Base-by-base conservation (phyloP, 1,140 invertebrate species). In the Drosophila repleta region DNA sequence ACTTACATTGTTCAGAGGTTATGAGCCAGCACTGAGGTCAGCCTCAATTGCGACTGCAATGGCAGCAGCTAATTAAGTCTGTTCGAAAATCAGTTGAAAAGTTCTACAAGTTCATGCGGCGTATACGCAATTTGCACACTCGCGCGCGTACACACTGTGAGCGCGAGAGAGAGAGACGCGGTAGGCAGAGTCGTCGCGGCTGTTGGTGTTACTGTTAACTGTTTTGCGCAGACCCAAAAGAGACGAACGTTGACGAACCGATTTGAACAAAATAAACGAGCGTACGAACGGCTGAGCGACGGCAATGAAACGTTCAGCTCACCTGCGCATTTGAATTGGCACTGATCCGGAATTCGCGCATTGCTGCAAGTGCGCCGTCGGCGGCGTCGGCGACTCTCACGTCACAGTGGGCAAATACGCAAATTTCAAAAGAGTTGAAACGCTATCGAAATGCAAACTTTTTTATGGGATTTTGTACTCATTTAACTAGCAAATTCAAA, bases 251-350 rank as follows among this genome's bases (percentile, higher is more conserved):
- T 45, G 49, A 61, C 46, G 43, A 49, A 45, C 51, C 20, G 53
- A 43, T 32, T 48, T 35, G 35, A 20, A n/a, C n/a, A n/a, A n/a
- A 48, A 48, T 15, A 6, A 11, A 21, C 3, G 21, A 41, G 11
- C 39, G 39, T 53, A 56, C 41, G 49, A 53, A 68, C 29, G 37
- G 39, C 8, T 41, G 43, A 29, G 39, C 62, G 56, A 66, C 58
- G 45, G 45, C 53, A 69, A 56, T 45, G 49, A 35, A 51, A 84
- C 69, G 84, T 84, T 80, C 80, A 67, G 79, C 76, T 88, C 84
- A 80, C 76, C 77, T 89, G 84, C 58, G 76, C 84, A 75, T 80
- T 77, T 89, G 71, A 74, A 77, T 88, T 89, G 66, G 74, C 80
- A 88, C 84, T 88, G 85, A 89, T 43, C 70, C 39, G 60, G 43